A percentile compares a stretch with the other conserved stretches of the same genome.
phyloP scores from a whole-genome alignment of 2,797 vertebrate genomes.

The Poeciliopsis paucimaculata region DNA sequence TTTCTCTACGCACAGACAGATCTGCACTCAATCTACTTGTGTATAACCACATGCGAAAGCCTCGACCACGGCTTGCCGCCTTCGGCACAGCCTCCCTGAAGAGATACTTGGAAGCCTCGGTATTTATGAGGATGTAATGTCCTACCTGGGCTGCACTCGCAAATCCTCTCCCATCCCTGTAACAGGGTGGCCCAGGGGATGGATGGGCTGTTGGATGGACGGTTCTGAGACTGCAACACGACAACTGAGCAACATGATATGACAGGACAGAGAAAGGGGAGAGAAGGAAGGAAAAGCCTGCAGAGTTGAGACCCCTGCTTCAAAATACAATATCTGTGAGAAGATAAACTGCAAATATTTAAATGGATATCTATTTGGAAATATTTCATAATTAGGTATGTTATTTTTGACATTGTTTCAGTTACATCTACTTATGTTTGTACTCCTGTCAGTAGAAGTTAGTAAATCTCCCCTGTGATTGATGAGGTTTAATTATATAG shows the following conservation, averaged over 20 bases:
- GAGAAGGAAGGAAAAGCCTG: neutral
- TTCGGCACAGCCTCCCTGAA: constrained; percentile 23
- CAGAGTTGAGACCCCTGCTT: neutral
- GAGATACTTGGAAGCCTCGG: constrained; percentile 27
- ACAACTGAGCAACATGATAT: constrained; percentile 46
- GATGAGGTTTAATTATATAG: neutral
- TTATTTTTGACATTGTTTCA: neutral
- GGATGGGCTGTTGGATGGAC: constrained; percentile 39
- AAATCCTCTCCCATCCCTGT: constrained; percentile 40
- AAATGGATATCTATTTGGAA: neutral
- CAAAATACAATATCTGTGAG: constrained; percentile 8
- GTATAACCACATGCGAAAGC: constrained; percentile 19
- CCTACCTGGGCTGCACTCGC: constrained; percentile 66
- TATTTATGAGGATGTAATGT: constrained; percentile 60
- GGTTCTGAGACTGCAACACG: constrained; percentile 49
- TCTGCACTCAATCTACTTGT: constrained; percentile 1
- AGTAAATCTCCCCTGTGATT: neutral
- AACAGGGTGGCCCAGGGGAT: constrained; percentile 49
- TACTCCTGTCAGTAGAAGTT: neutral
- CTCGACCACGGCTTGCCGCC: constrained; percentile 38
- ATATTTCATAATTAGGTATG: neutral
- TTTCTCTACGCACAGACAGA: constrained; percentile 25
- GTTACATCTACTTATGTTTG: neutral
- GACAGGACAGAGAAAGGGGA: constrained; percentile 34
- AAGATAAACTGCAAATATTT: neutral